phyloP scores from a whole-genome alignment of 37 sponge, comb jelly and placozoan species.

The Aplysina aerophoba region DNA sequence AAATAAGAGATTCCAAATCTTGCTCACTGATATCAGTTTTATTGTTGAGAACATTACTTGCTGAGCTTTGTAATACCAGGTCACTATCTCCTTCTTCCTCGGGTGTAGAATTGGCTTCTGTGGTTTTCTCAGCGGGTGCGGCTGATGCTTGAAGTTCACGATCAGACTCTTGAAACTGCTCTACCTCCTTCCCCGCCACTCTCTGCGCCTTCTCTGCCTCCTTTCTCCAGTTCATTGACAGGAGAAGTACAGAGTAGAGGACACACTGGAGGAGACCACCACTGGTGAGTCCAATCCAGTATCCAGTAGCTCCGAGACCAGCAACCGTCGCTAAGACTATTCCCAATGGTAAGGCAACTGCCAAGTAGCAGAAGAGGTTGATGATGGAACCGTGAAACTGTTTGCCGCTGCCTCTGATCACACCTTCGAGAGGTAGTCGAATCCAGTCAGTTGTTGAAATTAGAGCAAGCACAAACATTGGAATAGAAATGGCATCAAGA shows the following conservation, averaged over 20 bases:
- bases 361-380: conserved; percentile 38
- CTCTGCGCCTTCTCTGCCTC: conserved; percentile 39
- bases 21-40: too few species aligned
- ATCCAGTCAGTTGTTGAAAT: too few species aligned
- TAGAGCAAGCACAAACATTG: too few species aligned
- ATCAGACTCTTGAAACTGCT: too few species aligned
- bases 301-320: conserved; percentile 43
- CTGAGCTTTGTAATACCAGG: too few species aligned
- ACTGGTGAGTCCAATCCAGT: conserved; percentile 50
- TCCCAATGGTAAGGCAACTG: conserved; percentile 58
- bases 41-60: too few species aligned
- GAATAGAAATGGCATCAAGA: too few species aligned
- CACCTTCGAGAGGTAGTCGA: not conserved
- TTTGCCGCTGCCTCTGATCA: conserved; percentile 43
- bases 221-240: conserved; percentile 63
- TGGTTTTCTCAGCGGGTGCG: too few species aligned
- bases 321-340: conserved; percentile 36
- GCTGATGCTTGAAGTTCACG: too few species aligned
- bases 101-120: too few species aligned
- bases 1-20: too few species aligned
- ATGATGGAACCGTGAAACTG: conserved; percentile 41
- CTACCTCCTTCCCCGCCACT: not conserved
- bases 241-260: conserved; percentile 17
- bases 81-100: too few species aligned
- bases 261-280: conserved; percentile 17